Percentiles rank a stretch among this genome's conserved stretches.
These are phyloP conservation scores for Drosophila mettleri DNA, from an alignment of 2,888 invertebrate genomes.

Conservation along the genomic window DNA sequence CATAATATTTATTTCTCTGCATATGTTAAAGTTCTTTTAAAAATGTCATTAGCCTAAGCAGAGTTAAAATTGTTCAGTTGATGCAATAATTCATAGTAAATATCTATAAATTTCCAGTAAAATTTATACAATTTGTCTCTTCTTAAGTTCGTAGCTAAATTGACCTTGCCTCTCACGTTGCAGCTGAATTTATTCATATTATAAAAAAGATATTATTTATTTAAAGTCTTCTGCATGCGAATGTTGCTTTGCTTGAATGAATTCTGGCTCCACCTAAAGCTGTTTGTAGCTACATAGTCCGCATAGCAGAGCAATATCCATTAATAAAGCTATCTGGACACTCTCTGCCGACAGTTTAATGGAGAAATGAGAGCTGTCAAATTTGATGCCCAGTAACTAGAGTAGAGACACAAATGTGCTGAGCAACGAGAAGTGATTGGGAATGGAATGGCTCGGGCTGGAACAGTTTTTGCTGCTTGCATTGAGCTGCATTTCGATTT, in stretches of 20 bases:
- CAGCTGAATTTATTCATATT: neutral
- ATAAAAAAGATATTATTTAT: too few species aligned
- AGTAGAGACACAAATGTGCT: slow-evolving; percentile 33
- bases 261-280: neutral
- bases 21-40: too few species aligned
- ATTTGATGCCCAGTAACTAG: slow-evolving; percentile 45
- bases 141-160: too few species aligned
- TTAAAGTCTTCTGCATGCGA: neutral
- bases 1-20: too few species aligned
- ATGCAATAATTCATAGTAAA: neutral
- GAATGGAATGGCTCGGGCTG: neutral
- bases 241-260: neutral
- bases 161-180: too few species aligned
- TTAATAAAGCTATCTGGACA: slow-evolving; percentile 28
- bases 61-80: too few species aligned
- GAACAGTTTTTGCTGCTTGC: slow-evolving; percentile 34
- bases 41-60: too few species aligned
- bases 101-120: neutral
- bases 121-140: too few species aligned
- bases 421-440: slow-evolving; percentile 23
- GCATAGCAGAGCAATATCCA: neutral
- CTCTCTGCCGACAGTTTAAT: slow-evolving; percentile 22
- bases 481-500: slow-evolving; percentile 45
- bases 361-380: slow-evolving; percentile 39
- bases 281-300: neutral